phyloP scores from a whole-genome alignment of 2,888 invertebrate genomes.

The Unio delphinus region DNA sequence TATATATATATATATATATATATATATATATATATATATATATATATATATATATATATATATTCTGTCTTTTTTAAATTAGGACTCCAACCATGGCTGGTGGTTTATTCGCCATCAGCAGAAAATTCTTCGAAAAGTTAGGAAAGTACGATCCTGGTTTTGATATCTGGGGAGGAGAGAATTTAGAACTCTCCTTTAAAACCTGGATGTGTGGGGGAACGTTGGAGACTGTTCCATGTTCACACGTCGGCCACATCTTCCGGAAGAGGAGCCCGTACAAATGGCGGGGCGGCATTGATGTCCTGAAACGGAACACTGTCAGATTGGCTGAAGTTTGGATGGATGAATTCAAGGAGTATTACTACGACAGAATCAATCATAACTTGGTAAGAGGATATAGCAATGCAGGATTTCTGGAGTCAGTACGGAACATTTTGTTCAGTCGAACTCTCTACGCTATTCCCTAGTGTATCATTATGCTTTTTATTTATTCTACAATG shows the following conservation, averaged over 20 bases:
- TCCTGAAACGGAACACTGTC: slow-evolving; percentile 89
- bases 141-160: too few species aligned
- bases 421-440: too few species aligned
- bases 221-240: slow-evolving; percentile 93
- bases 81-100: too few species aligned
- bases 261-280: slow-evolving; percentile 89
- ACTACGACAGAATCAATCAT: slow-evolving; percentile 43
- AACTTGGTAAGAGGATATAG: slow-evolving; percentile 25
- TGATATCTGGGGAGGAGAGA: too few species aligned
- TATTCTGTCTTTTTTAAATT: too few species aligned
- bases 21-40: background rate
- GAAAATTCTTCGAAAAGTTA: too few species aligned
- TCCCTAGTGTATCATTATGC: too few species aligned
- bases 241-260: slow-evolving; percentile 96
- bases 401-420: background rate
- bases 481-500: too few species aligned
- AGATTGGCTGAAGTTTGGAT: slow-evolving; percentile 96
- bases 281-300: slow-evolving; percentile 75
- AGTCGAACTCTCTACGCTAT: too few species aligned
- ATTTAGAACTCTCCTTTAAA: slow-evolving; percentile 56
- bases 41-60: background rate
- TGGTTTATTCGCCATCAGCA: too few species aligned
- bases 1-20: background rate
- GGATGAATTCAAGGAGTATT: slow-evolving; percentile 83
- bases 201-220: slow-evolving; percentile 98